Base-by-base conservation (phyloP, 2,113 vertebrate genomes). In the Oncorhynchus clarkii region DNA sequence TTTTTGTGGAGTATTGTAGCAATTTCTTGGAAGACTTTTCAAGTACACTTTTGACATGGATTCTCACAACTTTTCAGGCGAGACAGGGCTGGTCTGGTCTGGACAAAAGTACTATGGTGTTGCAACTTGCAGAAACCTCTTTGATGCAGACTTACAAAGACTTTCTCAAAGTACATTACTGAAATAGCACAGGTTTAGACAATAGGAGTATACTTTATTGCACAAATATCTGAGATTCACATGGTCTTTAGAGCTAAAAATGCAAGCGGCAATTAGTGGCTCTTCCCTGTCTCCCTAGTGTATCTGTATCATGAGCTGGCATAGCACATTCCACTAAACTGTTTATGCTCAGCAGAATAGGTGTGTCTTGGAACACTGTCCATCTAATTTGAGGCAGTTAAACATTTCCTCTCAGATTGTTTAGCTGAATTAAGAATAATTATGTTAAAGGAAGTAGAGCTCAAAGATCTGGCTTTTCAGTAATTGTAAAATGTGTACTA, bases 181-280 rank as follows among this genome's bases (percentile, higher is more conserved):
- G 71, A 80, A 77, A 29, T 78, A 57, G 72, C 18, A 26, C 4
- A 70, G 3, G 29, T 72, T 1, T 76, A 67, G 45, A 9, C 39
- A 12, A 75, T 66, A 22, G 16, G 70, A 70, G 48, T 74, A 48
- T 14, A 27, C 22, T 11, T 24, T 12, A 27, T 14, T 29, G 22
- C 12, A 9, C 24, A 66, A 3, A 51, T 51, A 14, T 51, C 26
- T 57, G 6, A 60, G 20, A 70, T 11, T 20, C 68, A 48, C 34
- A 70, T 39, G 67, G 80, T 54, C 54, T 24, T 59, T 60, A 12
- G 48, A 31, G 74, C 45, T 29, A 76, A 60, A 29, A 80, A 82
- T 73, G 77, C 65, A 45, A 67, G 75, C 20, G 57, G 65, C 70
- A 87, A 83, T 87, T 84, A 90, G 75, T 65, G 69, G 14, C 9